Evolutionary conservation across 2,888 invertebrate genomes (phyloP), one percentile per base, ranked within the genome.

Genomic region (Scelioninae gen. 2): DNA sequence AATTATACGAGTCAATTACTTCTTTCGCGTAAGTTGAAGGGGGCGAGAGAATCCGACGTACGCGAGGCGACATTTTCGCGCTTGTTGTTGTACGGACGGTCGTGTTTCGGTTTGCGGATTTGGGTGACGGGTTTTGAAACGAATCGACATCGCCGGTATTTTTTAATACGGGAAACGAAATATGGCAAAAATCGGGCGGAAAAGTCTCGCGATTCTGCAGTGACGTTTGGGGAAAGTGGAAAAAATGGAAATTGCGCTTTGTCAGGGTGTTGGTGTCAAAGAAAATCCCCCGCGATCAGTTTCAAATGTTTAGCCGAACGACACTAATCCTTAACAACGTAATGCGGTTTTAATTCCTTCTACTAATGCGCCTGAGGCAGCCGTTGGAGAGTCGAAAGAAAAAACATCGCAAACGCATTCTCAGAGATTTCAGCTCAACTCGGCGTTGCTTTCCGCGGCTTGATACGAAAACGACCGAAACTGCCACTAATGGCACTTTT

Each of bases 231-330:
- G 50, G 35, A 61, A 70, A n/a, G n/a, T n/a, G 57, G 43, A 63
- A 58, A 64, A 70, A 48, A 35, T 22, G 25, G 70, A 50, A 63
- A 70, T 63, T 55, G 55, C 35, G 52, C 46, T 57, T 35, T 50
- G 15, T 31, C 50, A 45, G 55, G 48, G 18, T 70, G 55, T 65
- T 46, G 10, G 45, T 43, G 52, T 64, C 64, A 43, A 65, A 52
- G 64, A 64, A 71, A 58, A 64, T 58, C 46, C 41, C 41, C 31
- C n/a, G 55, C 65, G 55, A 70, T 70, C 70, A 70, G 57, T 70
- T 74, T 70, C 74, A 77, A 78, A 79, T 78, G 77, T 79, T 79
- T 78, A 75, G 75, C 60, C 78, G 74, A 69, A 48, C 68, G 73
- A 76, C 77, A 73, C 68, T 76, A 74, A 57, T 73, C 43, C 72